phyloP scores from a whole-genome alignment of 2,113 vertebrate genomes.

The Silurus glanis region DNA sequence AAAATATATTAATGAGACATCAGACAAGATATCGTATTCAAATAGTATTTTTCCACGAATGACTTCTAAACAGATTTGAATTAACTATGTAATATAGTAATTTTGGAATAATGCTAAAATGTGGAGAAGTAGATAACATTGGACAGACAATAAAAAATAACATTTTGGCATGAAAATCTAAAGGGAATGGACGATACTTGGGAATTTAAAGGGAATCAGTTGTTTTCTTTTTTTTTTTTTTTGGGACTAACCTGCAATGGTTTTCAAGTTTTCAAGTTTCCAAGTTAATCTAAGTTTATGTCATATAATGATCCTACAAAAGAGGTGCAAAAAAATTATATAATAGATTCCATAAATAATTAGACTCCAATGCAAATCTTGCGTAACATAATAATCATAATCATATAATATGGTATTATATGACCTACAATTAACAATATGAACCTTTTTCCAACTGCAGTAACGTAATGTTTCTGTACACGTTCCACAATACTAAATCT shows the following conservation, averaged over 20 bases:
- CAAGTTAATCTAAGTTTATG: not conserved
- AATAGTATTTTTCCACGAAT: too few relatives aligned
- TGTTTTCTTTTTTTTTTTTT: not conserved
- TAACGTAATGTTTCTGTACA: not conserved
- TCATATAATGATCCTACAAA: not conserved
- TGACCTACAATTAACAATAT: not conserved
- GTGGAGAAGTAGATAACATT: not conserved
- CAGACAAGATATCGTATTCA: too few relatives aligned
- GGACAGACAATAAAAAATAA: not conserved
- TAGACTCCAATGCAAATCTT: not conserved
- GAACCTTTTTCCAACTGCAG: not conserved
- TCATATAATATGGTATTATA: not conserved
- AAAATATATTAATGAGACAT: too few relatives aligned
- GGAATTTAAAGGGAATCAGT: not conserved
- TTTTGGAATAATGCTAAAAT: not conserved
- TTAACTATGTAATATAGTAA: not conserved
- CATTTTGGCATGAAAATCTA: not conserved
- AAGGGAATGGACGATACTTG: not conserved
- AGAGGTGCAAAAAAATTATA: not conserved
- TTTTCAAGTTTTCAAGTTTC: not conserved
- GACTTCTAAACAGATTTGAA: not conserved
- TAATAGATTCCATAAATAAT: not conserved
- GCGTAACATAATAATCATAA: not conserved
- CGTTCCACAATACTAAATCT: not conserved
- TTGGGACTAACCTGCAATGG: not conserved